Evolutionary conservation across 2,113 vertebrate species (phyloP).

Genomic region (Nesogale talazaci): DNA sequence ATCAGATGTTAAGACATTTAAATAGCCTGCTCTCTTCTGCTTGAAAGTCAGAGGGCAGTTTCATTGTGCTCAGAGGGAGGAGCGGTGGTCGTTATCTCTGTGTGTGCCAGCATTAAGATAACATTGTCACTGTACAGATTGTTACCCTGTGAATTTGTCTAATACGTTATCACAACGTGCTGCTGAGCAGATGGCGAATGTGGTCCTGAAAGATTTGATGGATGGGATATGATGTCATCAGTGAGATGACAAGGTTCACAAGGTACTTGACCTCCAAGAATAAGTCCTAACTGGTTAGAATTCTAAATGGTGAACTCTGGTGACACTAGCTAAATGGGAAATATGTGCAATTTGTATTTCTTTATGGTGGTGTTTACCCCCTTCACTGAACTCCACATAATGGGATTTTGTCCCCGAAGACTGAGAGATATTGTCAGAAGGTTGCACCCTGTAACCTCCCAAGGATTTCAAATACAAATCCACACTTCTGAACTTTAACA

Average conservation of each 20-base stretch:
- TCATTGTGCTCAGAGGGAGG: constrained; percentile 78
- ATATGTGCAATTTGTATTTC: constrained; percentile 95
- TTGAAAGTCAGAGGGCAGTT: constrained; percentile 73
- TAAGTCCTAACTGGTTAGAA: constrained; percentile 91
- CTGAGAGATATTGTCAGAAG: constrained; percentile 87
- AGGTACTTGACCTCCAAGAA: constrained; percentile 92
- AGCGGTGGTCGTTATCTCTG: constrained; percentile 81
- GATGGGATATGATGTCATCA: constrained; percentile 99
- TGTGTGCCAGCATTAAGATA: constrained; percentile 88
- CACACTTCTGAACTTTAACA: constrained; percentile 83
- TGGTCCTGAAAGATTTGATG: constrained; percentile 92
- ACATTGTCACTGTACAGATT: constrained; percentile 87
- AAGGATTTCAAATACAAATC: constrained; percentile 87
- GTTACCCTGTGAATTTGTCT: constrained; percentile 90
- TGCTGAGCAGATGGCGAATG: constrained; percentile 95
- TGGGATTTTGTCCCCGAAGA: constrained; percentile 91
- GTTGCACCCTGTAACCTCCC: constrained; percentile 88
- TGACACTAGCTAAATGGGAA: constrained; percentile 95
- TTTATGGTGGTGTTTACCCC: constrained; percentile 92
- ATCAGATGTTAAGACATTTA: constrained; percentile 64
- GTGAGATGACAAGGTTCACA: constrained; percentile 92
- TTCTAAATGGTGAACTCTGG: constrained; percentile 93
- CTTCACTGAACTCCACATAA: constrained; percentile 88
- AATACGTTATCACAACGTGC: constrained; percentile 90
- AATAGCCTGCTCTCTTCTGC: constrained; percentile 67